Evolutionary conservation across 2,113 vertebrate genomes (phyloP).

Genomic region (Siniperca chuatsi): DNA sequence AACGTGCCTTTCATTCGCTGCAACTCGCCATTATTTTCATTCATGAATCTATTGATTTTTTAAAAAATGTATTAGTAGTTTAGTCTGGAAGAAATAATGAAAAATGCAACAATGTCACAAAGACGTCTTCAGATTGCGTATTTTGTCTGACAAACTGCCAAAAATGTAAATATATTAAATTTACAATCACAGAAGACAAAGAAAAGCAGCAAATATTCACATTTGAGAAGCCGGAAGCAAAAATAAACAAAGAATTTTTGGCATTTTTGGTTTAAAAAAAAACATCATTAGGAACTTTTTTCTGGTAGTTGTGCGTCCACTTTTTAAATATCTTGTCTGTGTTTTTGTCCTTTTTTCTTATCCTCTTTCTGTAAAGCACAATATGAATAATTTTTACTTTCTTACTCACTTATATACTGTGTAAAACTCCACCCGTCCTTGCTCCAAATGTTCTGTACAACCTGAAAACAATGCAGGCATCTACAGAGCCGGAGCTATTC

Average conservation of each 20-base stretch:
- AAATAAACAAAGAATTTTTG: not conserved
- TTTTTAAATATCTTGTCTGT: not conserved
- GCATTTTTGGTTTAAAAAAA: not conserved
- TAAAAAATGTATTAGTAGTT: no score
- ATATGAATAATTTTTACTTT: not conserved
- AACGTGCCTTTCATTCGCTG: not conserved
- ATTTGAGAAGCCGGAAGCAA: not conserved
- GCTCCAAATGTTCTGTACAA: not conserved
- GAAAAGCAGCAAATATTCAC: not conserved
- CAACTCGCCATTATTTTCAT: not conserved
- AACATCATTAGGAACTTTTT: no score
- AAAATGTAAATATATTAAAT: not conserved
- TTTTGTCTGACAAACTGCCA: not conserved
- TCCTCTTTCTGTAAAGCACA: not conserved
- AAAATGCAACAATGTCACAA: not conserved
- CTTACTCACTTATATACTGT: not conserved
- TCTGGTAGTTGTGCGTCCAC: no score
- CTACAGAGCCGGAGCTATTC: conserved; percentile 22
- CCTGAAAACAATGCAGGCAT: conserved; percentile 5
- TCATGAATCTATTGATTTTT: not conserved
- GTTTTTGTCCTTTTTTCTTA: no score
- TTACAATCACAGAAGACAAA: not conserved
- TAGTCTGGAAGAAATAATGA: not conserved
- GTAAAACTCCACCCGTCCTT: not conserved
- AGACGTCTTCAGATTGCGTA: not conserved